phyloP scores from a whole-genome alignment of 2,797 vertebrate genomes.

The Mastacembelus armatus region DNA sequence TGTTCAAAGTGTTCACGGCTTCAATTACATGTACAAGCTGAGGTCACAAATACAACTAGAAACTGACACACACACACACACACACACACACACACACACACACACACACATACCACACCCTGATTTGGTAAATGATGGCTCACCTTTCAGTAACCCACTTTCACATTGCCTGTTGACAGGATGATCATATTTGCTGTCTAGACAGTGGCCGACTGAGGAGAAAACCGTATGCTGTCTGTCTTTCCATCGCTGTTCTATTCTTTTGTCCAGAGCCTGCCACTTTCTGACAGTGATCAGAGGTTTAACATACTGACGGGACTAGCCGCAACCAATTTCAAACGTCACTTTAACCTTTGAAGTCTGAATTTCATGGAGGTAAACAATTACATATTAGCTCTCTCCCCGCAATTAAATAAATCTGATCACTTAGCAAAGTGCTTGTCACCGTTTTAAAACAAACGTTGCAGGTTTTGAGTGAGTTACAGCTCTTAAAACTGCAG shows the following conservation, averaged over 20 bases:
- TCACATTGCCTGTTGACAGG: too few species aligned
- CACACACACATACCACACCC: too few species aligned
- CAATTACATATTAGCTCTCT: background rate
- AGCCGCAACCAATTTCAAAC: constrained; percentile 20
- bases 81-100: too few species aligned
- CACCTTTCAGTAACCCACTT: too few species aligned
- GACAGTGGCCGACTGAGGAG: constrained; percentile 55
- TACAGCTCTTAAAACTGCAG: constrained; percentile 2
- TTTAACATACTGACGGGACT: background rate
- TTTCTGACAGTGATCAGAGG: constrained; percentile 4
- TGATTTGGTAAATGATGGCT: too few species aligned
- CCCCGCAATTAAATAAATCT: background rate
- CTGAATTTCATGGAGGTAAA: constrained; percentile 17
- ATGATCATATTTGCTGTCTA: constrained; percentile 63
- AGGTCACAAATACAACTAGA: too few species aligned
- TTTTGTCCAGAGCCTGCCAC: constrained; percentile 12
- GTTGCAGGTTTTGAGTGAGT: background rate
- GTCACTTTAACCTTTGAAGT: constrained; percentile 11
- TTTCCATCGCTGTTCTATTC: constrained; percentile 2
- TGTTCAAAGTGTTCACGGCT: too few species aligned
- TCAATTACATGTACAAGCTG: too few species aligned
- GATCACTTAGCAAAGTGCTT: background rate
- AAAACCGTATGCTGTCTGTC: too few species aligned
- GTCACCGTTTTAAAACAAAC: background rate
- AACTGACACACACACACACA: too few species aligned